Conservation (phyloP, 2,113 vertebrate genomes). For the Scophthalmus maximus region DNA sequence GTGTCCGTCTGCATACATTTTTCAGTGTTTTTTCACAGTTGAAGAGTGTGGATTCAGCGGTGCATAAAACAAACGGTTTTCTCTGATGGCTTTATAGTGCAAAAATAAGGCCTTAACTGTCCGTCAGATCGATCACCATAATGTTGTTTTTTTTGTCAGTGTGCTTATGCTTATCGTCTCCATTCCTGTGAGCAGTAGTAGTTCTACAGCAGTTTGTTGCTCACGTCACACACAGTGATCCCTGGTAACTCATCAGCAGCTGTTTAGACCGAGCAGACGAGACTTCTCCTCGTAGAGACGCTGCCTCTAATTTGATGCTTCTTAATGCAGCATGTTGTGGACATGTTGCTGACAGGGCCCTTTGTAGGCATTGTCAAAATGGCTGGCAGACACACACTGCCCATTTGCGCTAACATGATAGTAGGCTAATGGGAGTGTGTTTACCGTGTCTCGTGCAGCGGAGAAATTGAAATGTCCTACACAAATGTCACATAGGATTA, state of each 20-base stretch:
- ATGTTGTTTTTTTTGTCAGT: constrained; percentile 1
- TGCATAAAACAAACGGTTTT: no score
- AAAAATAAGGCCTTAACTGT: background rate
- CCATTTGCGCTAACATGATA: constrained; percentile 14
- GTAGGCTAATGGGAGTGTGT: constrained; percentile 18
- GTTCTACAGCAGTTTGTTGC: background rate
- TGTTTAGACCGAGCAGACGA: constrained; percentile 3
- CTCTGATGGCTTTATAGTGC: background rate
- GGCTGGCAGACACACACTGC: constrained; percentile 37
- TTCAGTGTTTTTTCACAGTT: no score
- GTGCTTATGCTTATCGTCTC: background rate
- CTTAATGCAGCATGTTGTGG: constrained; percentile 16
- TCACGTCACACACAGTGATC: constrained; percentile 5
- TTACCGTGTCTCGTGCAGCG: background rate
- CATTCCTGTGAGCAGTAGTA: background rate
- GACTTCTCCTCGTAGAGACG: background rate
- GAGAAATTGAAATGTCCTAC: constrained; percentile 51
- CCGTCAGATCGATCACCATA: constrained; percentile 19
- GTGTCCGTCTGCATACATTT: no score
- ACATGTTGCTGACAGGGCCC: constrained; percentile 45
- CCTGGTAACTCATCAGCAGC: constrained; percentile 18
- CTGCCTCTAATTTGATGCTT: constrained; percentile 15
- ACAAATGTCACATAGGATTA: constrained; percentile 33
- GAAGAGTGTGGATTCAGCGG: no score
- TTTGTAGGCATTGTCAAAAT: constrained; percentile 50